Conservation (phyloP, 2,797 vertebrate genomes). For the Myioborus melanocephalus region DNA sequence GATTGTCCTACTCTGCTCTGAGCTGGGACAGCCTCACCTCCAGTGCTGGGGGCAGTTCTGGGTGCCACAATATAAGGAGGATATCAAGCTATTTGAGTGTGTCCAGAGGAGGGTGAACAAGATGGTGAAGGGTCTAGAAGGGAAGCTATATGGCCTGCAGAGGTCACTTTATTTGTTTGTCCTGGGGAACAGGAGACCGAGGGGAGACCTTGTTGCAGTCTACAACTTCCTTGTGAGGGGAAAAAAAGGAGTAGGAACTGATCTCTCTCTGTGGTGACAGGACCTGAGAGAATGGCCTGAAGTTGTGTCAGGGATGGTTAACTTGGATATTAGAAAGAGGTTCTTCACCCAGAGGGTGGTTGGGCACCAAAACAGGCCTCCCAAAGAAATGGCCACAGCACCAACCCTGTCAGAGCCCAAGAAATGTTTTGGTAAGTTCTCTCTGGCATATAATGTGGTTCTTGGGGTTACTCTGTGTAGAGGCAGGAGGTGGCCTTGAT, state of each 20-base stretch:
- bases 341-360: background rate
- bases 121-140: background rate
- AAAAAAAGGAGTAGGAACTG: fast-evolving
- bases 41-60: background rate
- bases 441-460: background rate
- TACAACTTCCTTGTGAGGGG: fast-evolving
- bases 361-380: background rate
- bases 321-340: background rate
- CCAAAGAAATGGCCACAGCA: background rate
- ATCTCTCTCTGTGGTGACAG: background rate
- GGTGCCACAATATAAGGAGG: fast-evolving
- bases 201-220: fast-evolving
- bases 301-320: background rate
- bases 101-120: background rate
- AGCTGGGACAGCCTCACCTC: fast-evolving
- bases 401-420: background rate
- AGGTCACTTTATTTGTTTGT: background rate
- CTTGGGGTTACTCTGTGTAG: background rate
- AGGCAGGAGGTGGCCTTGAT: background rate
- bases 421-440: background rate
- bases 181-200: background rate
- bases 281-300: background rate
- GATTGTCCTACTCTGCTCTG: background rate
- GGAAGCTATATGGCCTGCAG: background rate
- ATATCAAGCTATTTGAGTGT: background rate